Conservation (phyloP, 2,797 vertebrate species). For the Macropodus opercularis region DNA sequence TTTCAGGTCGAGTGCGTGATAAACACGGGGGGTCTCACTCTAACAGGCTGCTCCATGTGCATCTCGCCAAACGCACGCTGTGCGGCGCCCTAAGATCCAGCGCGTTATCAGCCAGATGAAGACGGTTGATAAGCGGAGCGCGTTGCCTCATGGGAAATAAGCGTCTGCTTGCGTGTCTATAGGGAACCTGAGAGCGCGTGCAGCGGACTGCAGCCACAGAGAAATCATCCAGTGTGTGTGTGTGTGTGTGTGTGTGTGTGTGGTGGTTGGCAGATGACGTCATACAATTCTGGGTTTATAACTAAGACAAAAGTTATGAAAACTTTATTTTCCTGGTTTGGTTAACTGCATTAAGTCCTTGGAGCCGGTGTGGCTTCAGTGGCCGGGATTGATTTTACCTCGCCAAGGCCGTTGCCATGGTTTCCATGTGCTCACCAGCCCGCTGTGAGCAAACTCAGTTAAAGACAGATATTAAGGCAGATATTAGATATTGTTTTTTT, state of each 20-base stretch:
- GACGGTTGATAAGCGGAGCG: slow-evolving; percentile 62
- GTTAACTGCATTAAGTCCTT: not conserved
- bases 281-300: not conserved
- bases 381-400: not conserved
- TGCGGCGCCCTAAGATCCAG: slow-evolving; percentile 24
- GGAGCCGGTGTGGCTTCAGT: slow-evolving; percentile 18
- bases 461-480: slow-evolving; percentile 25
- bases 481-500: slow-evolving; percentile 43
- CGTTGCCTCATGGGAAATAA: slow-evolving; percentile 45
- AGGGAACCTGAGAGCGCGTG: slow-evolving; percentile 19
- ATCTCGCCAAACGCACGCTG: slow-evolving; percentile 26
- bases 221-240: slow-evolving; percentile 15
- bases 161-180: slow-evolving; percentile 36
- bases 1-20: too few relatives aligned
- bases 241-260: not conserved
- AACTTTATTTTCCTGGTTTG: not conserved
- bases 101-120: slow-evolving; percentile 61
- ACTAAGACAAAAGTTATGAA: not conserved
- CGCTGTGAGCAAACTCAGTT: slow-evolving; percentile 16
- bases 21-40: slow-evolving; percentile 8
- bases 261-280: not conserved
- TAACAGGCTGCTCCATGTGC: slow-evolving; percentile 1
- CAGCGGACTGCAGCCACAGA: slow-evolving; percentile 15
- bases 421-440: slow-evolving; percentile 30
- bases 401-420: slow-evolving; percentile 43